Percentiles rank a stretch among this genome's conserved stretches.
These are phyloP conservation scores for Leptocoma aspasia DNA, from an alignment of 2,113 vertebrate genomes.

Conservation along the genomic window DNA sequence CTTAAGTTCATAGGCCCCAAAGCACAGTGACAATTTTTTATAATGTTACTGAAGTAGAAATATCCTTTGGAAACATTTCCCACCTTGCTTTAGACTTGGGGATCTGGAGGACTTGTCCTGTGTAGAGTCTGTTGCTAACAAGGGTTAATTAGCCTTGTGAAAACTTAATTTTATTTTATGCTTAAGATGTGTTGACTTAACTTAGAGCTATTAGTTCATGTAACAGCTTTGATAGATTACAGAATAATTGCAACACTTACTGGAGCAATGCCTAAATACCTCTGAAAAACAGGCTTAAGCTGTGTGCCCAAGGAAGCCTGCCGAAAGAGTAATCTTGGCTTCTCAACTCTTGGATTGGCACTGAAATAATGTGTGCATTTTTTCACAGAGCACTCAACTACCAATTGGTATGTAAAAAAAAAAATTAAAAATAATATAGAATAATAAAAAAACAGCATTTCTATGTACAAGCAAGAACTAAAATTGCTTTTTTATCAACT, in stretches of 20 bases:
- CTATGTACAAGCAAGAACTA: background rate
- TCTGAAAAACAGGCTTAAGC: conserved; percentile 4
- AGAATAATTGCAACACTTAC: conserved; percentile 47
- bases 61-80: background rate
- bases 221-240: conserved; percentile 53
- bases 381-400: background rate
- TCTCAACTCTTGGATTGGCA: background rate
- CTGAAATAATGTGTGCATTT: background rate
- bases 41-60: background rate
- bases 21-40: background rate
- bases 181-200: conserved; percentile 40
- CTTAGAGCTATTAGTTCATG: conserved; percentile 32
- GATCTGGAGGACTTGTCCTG: background rate
- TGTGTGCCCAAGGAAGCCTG: background rate
- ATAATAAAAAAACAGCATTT: background rate
- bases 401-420: background rate
- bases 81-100: background rate
- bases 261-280: conserved; percentile 49
- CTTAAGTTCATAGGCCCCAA: background rate
- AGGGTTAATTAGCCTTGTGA: conserved; percentile 11
- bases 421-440: background rate
- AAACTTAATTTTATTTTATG: conserved; percentile 12
- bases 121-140: background rate
- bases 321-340: background rate
- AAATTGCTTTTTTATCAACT: background rate